Evolutionary conservation across 2,113 vertebrate genomes (phyloP), one percentile per base, ranked within the genome.

Genomic region (Cairina moschata): DNA sequence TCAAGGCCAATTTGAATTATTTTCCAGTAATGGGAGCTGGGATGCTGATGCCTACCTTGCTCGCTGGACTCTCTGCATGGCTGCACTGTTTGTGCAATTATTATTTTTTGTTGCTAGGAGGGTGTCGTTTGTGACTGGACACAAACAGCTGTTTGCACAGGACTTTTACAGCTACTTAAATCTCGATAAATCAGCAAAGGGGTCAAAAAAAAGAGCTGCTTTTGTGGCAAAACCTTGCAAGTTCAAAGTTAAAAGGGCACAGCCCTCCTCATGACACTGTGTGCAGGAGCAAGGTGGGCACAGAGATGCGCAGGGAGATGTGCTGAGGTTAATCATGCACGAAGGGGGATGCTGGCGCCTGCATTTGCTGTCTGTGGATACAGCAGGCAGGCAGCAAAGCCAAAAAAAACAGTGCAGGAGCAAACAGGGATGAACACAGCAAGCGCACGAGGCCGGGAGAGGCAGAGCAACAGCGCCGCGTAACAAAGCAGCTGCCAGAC

Each of bases 391-490:
- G 44, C 25, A 18, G 12, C 0, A 2, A 85, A 26, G 52, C 73
- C 36, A 58, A 66, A 48, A 48, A 48, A 66, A 31, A 73, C 34
- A 78, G 80, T 34, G 26, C 15, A 17, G 22, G 17, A 66, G 38
- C 28, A 31, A 29, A 20, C 11, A 11, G 52, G 48, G 36, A 38
- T 0, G 2, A 55, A 8, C 13, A 13, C 56, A 56, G 56, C 28
- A 8, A 56, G 54, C 28, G 10, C 54, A 17, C 8, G 29, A 31
- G 54, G 54, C 54, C 10, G 54, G 28, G 54, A 31, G 16, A 56
- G 54, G 29, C 28, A 56, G 54, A 56, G 76, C 3, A 18, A 46
- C 3, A 25, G 68, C n/a, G n/a, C 40, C 1, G 0, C 0, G 1
- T 42, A 40, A 86, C 4, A 4, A 38, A 68, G 62, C n/a, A 4